A percentile compares a stretch with the other conserved stretches of the same genome.
phyloP scores from a whole-genome alignment of 2,797 vertebrate species.

The Fistularia tabacaria region DNA sequence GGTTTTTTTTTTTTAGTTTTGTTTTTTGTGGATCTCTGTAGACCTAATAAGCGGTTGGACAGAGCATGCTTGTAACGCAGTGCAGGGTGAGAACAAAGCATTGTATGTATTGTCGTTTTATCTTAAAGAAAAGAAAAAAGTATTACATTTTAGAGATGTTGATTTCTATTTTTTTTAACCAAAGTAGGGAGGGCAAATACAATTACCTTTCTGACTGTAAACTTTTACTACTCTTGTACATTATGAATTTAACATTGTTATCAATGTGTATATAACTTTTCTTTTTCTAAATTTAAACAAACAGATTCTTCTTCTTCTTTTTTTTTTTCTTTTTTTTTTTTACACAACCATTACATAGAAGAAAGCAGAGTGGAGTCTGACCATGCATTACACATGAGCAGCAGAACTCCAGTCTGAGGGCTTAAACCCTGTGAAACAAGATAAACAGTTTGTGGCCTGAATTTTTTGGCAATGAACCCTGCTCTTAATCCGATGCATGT shows the following conservation, averaged over 20 bases:
- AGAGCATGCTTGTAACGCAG: conserved; percentile 61
- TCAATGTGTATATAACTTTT: conserved; percentile 75
- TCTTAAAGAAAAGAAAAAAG: conserved; percentile 74
- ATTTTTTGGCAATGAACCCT: conserved; percentile 8
- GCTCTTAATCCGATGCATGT: conserved; percentile 39
- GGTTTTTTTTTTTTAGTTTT: conserved; percentile 6
- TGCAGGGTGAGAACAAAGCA: conserved; percentile 74
- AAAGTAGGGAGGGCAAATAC: conserved; percentile 66
- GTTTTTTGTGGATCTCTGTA: conserved; percentile 39
- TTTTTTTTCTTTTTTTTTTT: conserved; percentile 26
- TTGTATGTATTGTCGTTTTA: conserved; percentile 75
- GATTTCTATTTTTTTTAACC: conserved; percentile 72
- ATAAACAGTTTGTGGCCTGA: conserved; percentile 42
- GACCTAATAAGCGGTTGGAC: conserved; percentile 30
- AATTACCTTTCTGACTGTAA: conserved; percentile 75
- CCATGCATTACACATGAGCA: conserved; percentile 37
- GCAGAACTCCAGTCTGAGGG: conserved; percentile 46
- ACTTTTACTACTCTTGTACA: conserved; percentile 80
- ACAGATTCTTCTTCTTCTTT: conserved; percentile 40
- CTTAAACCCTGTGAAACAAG: conserved; percentile 33
- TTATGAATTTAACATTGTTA: conserved; percentile 76
- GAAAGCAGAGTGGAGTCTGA: conserved; percentile 24
- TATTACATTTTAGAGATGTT: conserved; percentile 78
- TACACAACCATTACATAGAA: conserved; percentile 36
- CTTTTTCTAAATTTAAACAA: conserved; percentile 67